Conservation (phyloP, 2,797 vertebrate species). For the Adrianichthys oophorus region DNA sequence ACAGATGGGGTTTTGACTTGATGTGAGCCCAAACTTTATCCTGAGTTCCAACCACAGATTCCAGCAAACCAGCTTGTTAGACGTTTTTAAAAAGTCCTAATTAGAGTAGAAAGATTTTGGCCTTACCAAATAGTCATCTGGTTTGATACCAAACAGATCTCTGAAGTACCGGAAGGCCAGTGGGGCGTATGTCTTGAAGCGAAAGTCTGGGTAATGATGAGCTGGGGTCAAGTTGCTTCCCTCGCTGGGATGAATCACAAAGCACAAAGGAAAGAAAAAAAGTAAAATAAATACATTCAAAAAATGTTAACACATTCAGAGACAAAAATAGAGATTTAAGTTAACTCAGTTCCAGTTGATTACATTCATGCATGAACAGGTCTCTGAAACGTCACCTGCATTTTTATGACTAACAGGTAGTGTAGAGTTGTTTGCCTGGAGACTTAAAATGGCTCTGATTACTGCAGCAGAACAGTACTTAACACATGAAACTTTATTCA, state of each 20-base stretch:
- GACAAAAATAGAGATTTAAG: background rate
- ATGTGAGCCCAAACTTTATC: too few relatives aligned
- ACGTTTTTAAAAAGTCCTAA: too few relatives aligned
- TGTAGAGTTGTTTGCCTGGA: slow-evolving; percentile 50
- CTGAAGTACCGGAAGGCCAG: slow-evolving; percentile 98
- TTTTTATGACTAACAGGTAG: slow-evolving; percentile 38
- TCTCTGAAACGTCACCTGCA: slow-evolving; percentile 23
- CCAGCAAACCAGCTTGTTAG: too few relatives aligned
- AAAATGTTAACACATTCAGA: background rate
- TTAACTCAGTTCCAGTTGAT: background rate
- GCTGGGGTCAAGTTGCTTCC: slow-evolving; percentile 98
- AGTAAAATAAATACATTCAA: background rate
- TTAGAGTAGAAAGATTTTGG: background rate
- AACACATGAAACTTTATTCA: slow-evolving; percentile 36
- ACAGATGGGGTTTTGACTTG: too few relatives aligned
- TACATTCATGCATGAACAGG: slow-evolving; percentile 29
- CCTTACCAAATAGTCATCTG: slow-evolving; percentile 98
- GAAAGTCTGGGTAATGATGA: slow-evolving; percentile 97
- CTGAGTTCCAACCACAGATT: too few relatives aligned
- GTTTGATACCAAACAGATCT: slow-evolving; percentile 98
- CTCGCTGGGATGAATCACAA: slow-evolving; percentile 79
- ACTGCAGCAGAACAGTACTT: slow-evolving; percentile 46
- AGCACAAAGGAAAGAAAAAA: slow-evolving; percentile 21
- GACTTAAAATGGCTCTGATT: slow-evolving; percentile 52
- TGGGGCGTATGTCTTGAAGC: slow-evolving; percentile 97